phyloP scores from a whole-genome alignment of 1,140 invertebrate species.

The Agrypnia vestita region DNA sequence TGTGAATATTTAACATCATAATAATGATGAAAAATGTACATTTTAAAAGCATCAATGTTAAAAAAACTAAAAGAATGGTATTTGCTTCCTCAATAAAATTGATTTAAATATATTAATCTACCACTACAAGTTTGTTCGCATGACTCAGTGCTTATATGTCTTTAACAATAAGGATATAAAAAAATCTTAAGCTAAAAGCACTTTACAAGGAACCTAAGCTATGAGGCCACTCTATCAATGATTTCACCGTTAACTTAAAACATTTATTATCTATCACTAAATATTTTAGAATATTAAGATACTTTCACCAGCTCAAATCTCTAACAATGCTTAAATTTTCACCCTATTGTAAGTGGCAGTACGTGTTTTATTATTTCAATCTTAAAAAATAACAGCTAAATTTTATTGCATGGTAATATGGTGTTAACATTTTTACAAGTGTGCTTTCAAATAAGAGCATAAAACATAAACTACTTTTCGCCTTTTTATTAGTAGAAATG shows the following conservation, averaged over 20 bases:
- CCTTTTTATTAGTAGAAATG: too few relatives aligned
- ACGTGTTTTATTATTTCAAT: conserved; percentile 3
- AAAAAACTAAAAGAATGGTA: background rate
- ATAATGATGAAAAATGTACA: too few relatives aligned
- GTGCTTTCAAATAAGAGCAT: too few relatives aligned
- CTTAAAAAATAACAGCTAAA: background rate
- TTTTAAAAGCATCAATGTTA: too few relatives aligned
- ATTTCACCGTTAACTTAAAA: conserved; percentile 9
- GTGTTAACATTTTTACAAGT: background rate
- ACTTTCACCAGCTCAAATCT: background rate
- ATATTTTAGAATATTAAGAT: conserved; percentile 34
- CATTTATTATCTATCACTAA: conserved; percentile 9
- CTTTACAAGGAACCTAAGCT: conserved; percentile 32
- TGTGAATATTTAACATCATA: too few relatives aligned
- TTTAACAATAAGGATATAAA: conserved; percentile 29
- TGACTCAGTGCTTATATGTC: conserved; percentile 40
- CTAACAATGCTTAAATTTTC: background rate
- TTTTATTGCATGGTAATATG: background rate
- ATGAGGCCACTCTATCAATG: conserved; percentile 38
- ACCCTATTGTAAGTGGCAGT: conserved; percentile 14
- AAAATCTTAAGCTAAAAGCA: conserved; percentile 40
- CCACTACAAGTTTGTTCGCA: conserved; percentile 6
- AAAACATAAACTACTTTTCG: too few relatives aligned
- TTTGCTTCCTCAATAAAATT: background rate
- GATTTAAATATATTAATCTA: background rate